A percentile compares a stretch with the other conserved stretches of the same genome.
phyloP scores from a whole-genome alignment of 2,888 invertebrate species.

The Andrena haemorrhoa region DNA sequence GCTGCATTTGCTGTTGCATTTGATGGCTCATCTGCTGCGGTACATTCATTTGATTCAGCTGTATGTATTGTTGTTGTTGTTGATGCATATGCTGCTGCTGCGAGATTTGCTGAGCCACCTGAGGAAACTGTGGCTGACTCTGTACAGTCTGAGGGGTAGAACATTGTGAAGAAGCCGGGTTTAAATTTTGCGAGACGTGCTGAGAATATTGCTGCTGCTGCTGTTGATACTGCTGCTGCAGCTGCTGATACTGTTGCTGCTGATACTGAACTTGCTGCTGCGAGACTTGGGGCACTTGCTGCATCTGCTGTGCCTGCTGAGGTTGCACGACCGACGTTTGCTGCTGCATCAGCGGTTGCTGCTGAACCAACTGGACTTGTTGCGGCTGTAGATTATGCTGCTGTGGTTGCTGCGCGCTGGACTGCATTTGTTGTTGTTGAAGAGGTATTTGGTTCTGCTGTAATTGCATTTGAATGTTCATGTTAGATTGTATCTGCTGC shows the following conservation, averaged over 20 bases:
- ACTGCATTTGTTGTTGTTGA: conserved; percentile 72
- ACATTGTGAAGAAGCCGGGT: conserved; percentile 80
- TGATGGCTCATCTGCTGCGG: conserved; percentile 86
- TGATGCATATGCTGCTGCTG: conserved; percentile 86
- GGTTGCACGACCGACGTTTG: conserved; percentile 81
- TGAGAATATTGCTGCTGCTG: conserved; percentile 77
- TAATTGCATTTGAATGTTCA: conserved; percentile 79
- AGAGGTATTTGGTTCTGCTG: conserved; percentile 74
- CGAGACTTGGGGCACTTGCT: conserved; percentile 81
- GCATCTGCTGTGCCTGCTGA: conserved; percentile 82
- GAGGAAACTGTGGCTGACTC: conserved; percentile 80
- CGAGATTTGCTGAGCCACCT: conserved; percentile 85
- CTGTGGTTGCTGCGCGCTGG: conserved; percentile 82
- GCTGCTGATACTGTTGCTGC: conserved; percentile 72
- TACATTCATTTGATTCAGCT: conserved; percentile 86
- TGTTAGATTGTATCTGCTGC: conserved; percentile 78
- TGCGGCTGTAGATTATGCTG: conserved; percentile 83
- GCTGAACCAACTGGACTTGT: conserved; percentile 84
- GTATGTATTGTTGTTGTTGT: conserved; percentile 86
- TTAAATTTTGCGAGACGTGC: conserved; percentile 77
- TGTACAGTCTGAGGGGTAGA: conserved; percentile 84
- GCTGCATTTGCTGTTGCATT: conserved; percentile 85
- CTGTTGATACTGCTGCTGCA: conserved; percentile 82
- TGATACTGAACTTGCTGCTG: conserved; percentile 84
- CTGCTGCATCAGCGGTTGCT: conserved; percentile 85